Evolutionary conservation across 2,797 vertebrate species (phyloP).

Genomic region (Australoheros facetus): DNA sequence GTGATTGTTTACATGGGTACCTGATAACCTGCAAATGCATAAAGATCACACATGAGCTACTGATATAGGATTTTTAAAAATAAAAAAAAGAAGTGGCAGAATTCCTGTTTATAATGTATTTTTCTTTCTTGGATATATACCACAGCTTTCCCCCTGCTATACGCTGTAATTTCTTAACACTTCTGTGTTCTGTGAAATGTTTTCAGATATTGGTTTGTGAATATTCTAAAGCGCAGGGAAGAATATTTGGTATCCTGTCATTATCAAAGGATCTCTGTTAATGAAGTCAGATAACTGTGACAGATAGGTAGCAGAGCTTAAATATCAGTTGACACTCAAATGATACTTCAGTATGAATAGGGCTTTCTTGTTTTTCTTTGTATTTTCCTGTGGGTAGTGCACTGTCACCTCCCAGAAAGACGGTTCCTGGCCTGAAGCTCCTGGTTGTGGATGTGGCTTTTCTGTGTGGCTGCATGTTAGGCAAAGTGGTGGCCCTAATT

Average conservation of each 20-base stretch:
- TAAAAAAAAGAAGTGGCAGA: background rate
- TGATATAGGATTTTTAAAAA: conserved; percentile 16
- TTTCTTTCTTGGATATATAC: background rate
- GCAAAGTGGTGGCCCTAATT: background rate
- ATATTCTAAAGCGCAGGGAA: background rate
- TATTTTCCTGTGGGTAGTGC: background rate
- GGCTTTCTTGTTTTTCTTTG: conserved; percentile 11
- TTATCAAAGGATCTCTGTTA: conserved; percentile 8
- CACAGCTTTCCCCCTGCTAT: background rate
- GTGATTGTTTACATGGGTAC: conserved; percentile 49
- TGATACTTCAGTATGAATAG: background rate
- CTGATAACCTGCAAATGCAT: conserved; percentile 13
- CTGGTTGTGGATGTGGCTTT: background rate
- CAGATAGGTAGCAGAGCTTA: conserved; percentile 12
- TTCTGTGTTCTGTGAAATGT: background rate
- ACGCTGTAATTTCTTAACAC: background rate
- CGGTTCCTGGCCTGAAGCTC: background rate
- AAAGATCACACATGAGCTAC: background rate
- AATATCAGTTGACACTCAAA: background rate
- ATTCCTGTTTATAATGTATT: background rate
- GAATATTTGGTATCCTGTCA: background rate
- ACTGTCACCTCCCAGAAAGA: background rate
- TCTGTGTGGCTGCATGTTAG: background rate
- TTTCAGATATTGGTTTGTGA: background rate
- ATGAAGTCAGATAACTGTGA: conserved; percentile 14